Conservation (phyloP, 2,797 vertebrate genomes). For the Anguilla obscura region DNA sequence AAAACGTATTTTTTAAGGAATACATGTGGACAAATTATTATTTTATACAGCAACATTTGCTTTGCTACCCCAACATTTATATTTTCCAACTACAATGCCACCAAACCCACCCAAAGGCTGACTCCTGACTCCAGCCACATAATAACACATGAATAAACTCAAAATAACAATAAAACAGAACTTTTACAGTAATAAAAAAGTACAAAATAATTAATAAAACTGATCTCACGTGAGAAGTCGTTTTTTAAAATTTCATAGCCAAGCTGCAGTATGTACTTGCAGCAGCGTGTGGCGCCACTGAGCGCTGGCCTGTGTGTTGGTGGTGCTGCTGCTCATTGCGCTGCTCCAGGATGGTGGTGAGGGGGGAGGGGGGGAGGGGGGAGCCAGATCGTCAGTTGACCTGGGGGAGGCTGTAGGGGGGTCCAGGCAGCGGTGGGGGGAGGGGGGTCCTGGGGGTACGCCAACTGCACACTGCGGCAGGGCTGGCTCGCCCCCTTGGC, state of each 20-base stretch:
- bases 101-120: neutral
- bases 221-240: neutral
- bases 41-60: neutral
- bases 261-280: neutral
- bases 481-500: constrained; percentile 80
- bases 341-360: neutral
- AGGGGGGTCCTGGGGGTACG: constrained; percentile 71
- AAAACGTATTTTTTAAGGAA: neutral
- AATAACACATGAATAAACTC: neutral
- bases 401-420: constrained; percentile 73
- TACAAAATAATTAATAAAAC: neutral
- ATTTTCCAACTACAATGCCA: neutral
- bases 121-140: neutral
- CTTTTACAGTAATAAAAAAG: neutral
- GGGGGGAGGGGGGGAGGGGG: constrained; percentile 47
- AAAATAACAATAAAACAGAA: neutral
- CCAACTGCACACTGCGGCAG: constrained; percentile 69
- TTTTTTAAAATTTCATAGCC: neutral
- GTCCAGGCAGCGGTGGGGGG: constrained; percentile 73
- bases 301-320: constrained; percentile 47
- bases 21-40: neutral
- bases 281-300: constrained; percentile 39
- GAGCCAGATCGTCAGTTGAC: constrained; percentile 79
- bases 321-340: constrained; percentile 44
- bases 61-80: neutral